Base-by-base conservation (phyloP, 2,797 vertebrate genomes). In the Trachurus trachurus region DNA sequence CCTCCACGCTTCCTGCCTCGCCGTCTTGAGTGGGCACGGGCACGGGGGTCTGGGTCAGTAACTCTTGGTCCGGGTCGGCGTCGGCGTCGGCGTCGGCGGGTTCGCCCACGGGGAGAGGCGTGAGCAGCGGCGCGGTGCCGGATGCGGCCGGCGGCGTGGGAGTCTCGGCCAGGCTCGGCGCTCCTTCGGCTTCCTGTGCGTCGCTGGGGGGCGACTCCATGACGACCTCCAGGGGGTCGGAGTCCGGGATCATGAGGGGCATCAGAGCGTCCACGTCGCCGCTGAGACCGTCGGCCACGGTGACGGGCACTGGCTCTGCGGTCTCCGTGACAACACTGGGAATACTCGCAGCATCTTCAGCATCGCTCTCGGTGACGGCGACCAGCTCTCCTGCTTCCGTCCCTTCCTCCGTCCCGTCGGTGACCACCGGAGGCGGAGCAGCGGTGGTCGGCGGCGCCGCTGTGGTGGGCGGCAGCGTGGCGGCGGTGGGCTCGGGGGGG, bases 51-150 rank as follows among this genome's bases (percentile, higher is more conserved):
- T 34, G 66, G 15, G 74, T 93, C 85, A 2, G 26, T 26, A 26
- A 83, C 66, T 80, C 86, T 15, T 81, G 82, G 15, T 53, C 15
- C 26, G 78, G 62, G 45, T 95, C 89, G 0, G 87, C 74, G 45
- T 74, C 85, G 0, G 53, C 76, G 45, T 95, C 89, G 0, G 87
- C 74, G 45, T 74, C 85, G 0, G 53, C 76, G 0, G 89, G 93
- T 84, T 94, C 90, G 0, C 73, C 82, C 75, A 79, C 72, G 47
- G 92, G 92, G 72, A 90, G 85, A 54, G 93, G 84, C 1, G 89
- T 81, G 13, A 87, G 86, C 12, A 73, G 61, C 31, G 82, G 67
- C 2, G 34, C 8, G 17, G 70, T 45, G 73, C 70, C 89, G 0
- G 92, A 72, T 52, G 82, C 86, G 52, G 26, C 26, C 26, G 78